Evolutionary conservation across 2,797 vertebrate species (phyloP).

Genomic region (Chiloscyllium punctatum): DNA sequence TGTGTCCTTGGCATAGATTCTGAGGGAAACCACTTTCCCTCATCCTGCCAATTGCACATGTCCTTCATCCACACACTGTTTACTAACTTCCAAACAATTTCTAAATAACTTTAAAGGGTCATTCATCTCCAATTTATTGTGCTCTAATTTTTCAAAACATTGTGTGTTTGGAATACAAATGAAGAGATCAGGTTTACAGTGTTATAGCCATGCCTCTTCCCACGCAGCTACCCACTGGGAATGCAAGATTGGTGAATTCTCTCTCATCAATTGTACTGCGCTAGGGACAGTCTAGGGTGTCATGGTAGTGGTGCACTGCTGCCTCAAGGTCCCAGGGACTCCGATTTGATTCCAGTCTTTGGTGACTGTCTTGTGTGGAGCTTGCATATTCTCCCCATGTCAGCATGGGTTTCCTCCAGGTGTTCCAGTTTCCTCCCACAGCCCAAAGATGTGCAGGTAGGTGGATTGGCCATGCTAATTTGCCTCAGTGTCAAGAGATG

Average conservation of each 20-base stretch:
- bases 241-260: background rate
- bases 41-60: background rate
- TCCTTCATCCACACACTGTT: background rate
- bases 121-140: background rate
- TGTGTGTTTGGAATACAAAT: background rate
- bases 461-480: too few relatives aligned
- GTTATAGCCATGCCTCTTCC: background rate
- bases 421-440: too few relatives aligned
- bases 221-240: background rate
- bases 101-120: background rate
- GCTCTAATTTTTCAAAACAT: background rate
- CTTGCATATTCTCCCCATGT: too few relatives aligned
- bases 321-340: too few relatives aligned
- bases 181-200: background rate
- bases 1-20: background rate
- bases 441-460: too few relatives aligned
- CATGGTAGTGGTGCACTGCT: too few relatives aligned
- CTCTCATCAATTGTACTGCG: background rate
- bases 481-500: too few relatives aligned
- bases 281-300: background rate
- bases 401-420: too few relatives aligned
- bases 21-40: background rate
- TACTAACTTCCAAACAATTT: background rate
- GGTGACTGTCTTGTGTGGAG: too few relatives aligned
- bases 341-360: too few relatives aligned